Percentiles rank a stretch among this genome's conserved stretches.
phyloP scores from a whole-genome alignment of 2,113 vertebrate species.

The Sigmodon hispidus region DNA sequence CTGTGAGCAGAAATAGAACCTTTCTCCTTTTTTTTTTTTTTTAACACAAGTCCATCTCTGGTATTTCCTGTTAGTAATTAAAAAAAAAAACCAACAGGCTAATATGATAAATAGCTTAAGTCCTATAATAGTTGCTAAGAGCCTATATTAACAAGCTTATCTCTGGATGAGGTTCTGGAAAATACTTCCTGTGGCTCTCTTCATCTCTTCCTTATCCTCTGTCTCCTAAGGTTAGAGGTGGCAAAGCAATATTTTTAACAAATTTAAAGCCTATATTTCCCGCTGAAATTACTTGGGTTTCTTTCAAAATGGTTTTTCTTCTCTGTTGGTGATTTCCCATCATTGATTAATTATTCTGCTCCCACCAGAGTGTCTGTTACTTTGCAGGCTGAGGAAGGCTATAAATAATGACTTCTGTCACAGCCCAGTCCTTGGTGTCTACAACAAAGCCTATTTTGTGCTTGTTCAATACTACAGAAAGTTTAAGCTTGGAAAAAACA shows the following conservation, averaged over 20 bases:
- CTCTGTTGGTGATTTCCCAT: slow-evolving; percentile 23
- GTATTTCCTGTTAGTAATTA: neutral
- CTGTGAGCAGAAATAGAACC: neutral
- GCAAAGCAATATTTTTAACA: neutral
- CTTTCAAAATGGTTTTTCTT: slow-evolving; percentile 61
- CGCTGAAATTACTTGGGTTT: slow-evolving; percentile 30
- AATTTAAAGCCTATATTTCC: slow-evolving; percentile 9
- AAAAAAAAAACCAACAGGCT: neutral
- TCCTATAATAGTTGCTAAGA: neutral
- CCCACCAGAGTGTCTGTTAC: neutral
- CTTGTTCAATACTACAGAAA: slow-evolving; percentile 43
- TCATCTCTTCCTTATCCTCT: neutral
- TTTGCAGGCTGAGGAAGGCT: neutral
- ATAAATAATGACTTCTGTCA: slow-evolving; percentile 28
- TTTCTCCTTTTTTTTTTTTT: neutral
- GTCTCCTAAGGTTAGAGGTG: neutral
- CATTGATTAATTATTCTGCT: slow-evolving; percentile 43
- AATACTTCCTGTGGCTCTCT: neutral
- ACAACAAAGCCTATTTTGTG: neutral
- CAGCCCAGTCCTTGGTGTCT: neutral
- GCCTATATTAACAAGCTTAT: neutral
- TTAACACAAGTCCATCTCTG: neutral
- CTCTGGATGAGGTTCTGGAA: neutral
- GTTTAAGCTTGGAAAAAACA: neutral
- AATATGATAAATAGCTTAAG: neutral